phyloP scores from a whole-genome alignment of 2,888 invertebrate genomes.

The Sminthurides aquaticus region DNA sequence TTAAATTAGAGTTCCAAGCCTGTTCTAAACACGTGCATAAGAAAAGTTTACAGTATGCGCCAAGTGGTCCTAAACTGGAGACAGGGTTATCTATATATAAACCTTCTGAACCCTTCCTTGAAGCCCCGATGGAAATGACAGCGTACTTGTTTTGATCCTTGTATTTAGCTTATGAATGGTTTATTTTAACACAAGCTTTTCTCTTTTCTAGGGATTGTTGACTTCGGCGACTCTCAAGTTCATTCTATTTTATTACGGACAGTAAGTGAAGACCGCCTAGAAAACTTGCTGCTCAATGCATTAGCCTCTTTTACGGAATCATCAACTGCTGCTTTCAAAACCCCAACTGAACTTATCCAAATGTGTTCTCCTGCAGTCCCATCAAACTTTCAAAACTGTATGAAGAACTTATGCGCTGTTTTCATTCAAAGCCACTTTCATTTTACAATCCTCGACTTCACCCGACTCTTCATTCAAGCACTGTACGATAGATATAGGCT shows the following conservation, averaged over 20 bases:
- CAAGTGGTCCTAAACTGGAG: no score
- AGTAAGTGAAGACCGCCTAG: conserved; percentile 1
- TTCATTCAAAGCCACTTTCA: background rate
- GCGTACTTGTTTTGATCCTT: no score
- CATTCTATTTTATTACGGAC: background rate
- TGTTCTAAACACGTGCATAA: no score
- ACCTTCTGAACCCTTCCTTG: no score
- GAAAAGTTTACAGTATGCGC: no score
- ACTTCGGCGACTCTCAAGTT: background rate
- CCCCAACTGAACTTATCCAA: background rate
- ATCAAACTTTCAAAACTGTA: background rate
- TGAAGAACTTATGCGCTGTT: background rate
- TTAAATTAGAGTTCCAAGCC: no score
- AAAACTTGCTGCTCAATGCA: background rate
- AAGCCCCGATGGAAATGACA: no score
- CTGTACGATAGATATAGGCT: background rate
- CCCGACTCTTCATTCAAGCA: background rate
- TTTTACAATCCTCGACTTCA: background rate
- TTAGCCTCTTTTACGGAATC: background rate
- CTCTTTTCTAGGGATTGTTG: background rate
- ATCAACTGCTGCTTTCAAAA: background rate
- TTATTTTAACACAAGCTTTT: background rate
- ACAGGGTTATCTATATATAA: no score
- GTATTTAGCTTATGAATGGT: no score
- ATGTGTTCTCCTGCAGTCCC: background rate